Conservation (phyloP, 2,888 invertebrate genomes). For the Caenorhabditis japonica region DNA sequence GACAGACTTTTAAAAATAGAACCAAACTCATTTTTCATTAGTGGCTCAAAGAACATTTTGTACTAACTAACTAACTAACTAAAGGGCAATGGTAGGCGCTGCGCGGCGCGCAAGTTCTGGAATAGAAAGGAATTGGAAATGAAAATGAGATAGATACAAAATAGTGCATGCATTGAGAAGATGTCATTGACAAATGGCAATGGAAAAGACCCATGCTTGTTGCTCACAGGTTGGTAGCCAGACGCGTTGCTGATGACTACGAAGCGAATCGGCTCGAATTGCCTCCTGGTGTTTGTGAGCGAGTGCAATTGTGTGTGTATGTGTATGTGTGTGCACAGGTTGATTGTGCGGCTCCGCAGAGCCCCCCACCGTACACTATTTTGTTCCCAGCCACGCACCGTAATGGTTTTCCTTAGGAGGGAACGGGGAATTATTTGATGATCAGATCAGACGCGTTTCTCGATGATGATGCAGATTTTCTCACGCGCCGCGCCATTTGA, state of each 20-base stretch:
- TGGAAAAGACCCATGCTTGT: slow-evolving; percentile 1
- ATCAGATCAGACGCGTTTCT: slow-evolving; percentile 23
- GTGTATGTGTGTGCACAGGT: slow-evolving; percentile 51
- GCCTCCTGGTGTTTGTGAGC: slow-evolving; percentile 29
- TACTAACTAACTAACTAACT: too few relatives aligned
- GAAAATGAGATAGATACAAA: slow-evolving; percentile 1
- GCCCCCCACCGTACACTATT: slow-evolving; percentile 39
- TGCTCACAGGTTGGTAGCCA: slow-evolving; percentile 11
- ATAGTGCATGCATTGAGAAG: slow-evolving; percentile 42
- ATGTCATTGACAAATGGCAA: slow-evolving; percentile 31
- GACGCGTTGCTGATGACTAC: neutral
- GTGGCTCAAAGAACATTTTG: too few relatives aligned
- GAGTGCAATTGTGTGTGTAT: slow-evolving; percentile 28
- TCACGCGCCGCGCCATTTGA: too few relatives aligned
- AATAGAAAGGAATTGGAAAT: too few relatives aligned
- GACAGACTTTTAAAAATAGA: too few relatives aligned
- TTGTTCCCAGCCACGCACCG: slow-evolving; percentile 32
- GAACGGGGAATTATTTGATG: slow-evolving; percentile 23
- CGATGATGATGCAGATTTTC: neutral
- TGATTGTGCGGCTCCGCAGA: slow-evolving; percentile 32
- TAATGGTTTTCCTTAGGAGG: slow-evolving; percentile 23
- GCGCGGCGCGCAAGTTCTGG: too few relatives aligned
- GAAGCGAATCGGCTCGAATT: slow-evolving; percentile 9
- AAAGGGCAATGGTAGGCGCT: too few relatives aligned
- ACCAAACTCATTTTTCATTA: too few relatives aligned